A percentile compares a stretch with the other conserved stretches of the same genome.
Conservation (phyloP, 2,888 invertebrate species). For the Latrodectus elegans region DNA sequence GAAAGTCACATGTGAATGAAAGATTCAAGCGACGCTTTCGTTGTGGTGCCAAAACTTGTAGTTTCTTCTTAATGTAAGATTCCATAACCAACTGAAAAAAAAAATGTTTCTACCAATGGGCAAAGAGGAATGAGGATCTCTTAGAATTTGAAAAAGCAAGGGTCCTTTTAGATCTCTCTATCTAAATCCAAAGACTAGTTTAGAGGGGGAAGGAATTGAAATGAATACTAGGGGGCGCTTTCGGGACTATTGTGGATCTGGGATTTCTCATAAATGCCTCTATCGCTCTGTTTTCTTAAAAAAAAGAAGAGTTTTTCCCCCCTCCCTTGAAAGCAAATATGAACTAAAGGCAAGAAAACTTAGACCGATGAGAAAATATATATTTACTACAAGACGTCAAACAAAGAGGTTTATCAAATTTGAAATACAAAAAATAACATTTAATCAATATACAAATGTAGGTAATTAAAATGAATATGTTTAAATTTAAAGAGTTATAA, state of each 20-base stretch:
- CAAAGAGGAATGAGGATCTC: background rate
- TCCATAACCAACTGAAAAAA: background rate
- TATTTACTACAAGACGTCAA: background rate
- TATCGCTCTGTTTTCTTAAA: constrained; percentile 14
- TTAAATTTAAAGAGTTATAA: no score
- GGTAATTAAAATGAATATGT: no score
- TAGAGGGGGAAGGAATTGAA: constrained; percentile 44
- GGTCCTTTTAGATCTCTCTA: constrained; percentile 16
- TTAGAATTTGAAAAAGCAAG: constrained; percentile 29
- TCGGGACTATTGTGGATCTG: constrained; percentile 63
- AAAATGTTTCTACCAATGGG: constrained; percentile 1
- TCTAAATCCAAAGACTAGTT: background rate
- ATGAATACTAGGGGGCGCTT: constrained; percentile 64
- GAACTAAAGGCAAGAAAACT: constrained; percentile 11
- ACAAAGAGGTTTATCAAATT: background rate
- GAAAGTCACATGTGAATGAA: constrained; percentile 6
- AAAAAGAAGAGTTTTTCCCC: constrained; percentile 9
- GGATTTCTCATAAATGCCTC: constrained; percentile 67
- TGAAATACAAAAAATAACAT: background rate
- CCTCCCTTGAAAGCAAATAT: constrained; percentile 13
- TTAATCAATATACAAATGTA: no score
- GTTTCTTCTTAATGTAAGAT: constrained; percentile 63
- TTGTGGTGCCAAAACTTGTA: constrained; percentile 35
- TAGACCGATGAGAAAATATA: background rate
- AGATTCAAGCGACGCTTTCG: background rate